Conservation (phyloP, 2,888 invertebrate genomes). For the Caradrina clavipalpis region DNA sequence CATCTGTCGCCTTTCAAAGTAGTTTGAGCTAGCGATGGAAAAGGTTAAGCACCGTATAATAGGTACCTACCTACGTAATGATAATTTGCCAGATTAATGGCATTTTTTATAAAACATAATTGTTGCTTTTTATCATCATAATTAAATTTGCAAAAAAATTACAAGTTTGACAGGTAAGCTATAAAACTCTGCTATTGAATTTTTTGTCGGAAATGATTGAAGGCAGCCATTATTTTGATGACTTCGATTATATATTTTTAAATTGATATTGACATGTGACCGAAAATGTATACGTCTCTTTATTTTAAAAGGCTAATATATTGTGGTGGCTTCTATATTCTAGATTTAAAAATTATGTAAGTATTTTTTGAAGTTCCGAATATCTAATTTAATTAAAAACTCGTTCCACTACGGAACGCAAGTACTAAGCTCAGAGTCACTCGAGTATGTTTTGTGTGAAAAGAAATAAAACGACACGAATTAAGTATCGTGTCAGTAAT, state of each 20-base stretch:
- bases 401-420: slow-evolving; percentile 10
- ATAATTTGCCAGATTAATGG: slow-evolving; percentile 10
- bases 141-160: slow-evolving; percentile 6
- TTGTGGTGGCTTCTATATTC: background rate
- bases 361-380: background rate
- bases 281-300: background rate
- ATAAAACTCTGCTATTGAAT: background rate
- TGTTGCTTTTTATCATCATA: background rate
- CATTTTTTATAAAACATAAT: slow-evolving; percentile 12
- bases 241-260: slow-evolving; percentile 5
- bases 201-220: slow-evolving; percentile 34
- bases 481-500: slow-evolving; percentile 46
- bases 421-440: slow-evolving; percentile 13
- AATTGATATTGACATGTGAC: background rate
- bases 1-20: background rate
- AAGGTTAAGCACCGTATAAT: no score
- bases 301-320: no score
- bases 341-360: background rate
- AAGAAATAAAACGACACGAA: slow-evolving; percentile 44
- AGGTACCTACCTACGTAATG: background rate
- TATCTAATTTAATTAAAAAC: slow-evolving; percentile 24
- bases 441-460: slow-evolving; percentile 30
- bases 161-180: background rate
- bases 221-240: slow-evolving; percentile 1
- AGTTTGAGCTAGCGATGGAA: no score